Base-by-base conservation (phyloP, 1,140 invertebrate genomes). In the Heliconius hewitsoni region DNA sequence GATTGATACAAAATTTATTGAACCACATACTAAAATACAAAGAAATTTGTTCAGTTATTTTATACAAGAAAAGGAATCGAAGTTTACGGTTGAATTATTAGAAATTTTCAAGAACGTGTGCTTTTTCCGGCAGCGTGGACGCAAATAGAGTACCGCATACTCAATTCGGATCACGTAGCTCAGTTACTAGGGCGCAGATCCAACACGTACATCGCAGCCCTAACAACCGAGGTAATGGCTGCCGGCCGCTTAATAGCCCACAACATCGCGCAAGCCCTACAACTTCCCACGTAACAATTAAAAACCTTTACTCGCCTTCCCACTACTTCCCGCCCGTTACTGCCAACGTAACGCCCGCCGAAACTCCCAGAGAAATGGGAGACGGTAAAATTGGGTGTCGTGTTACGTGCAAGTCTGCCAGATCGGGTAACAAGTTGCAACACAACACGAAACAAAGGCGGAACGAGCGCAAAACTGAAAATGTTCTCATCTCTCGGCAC, bases 221-320 rank as follows among this genome's bases (percentile, higher is more conserved):
- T 91, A 92, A 92, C 89, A 85, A 86, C 84, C 88, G 82, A 84
- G 82, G 89, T 92, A 93, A 92, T 93, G 88, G 87, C 84, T 78
- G 82, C 78, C 83, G 79, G 82, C 78, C 84, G 84, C 85, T 82
- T 91, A 90, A 89, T 89, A 87, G 82, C 86, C 81, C 73, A 80
- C 79, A 89, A 88, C 88, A 87, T 88, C 84, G 82, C 83, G 50
- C 81, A 60, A 77, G 71, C 83, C 80, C 83, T 74, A 52, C 82
- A 83, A 84, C 82, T 87, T 85, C 83, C 81, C 85, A 80, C 82
- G 82, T 85, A 86, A 82, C 89, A 92, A 93, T 90, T 93, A 90
- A 92, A 93, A 92, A 89, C 87, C 86, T 90, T 86, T 66, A 66
- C 60, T 11, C 23, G 86, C 87, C 52, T 71, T 75, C 18, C 74